These are phyloP conservation scores for Dipus sagitta DNA, from an alignment of 2,797 vertebrate genomes.

Conservation along the genomic window DNA sequence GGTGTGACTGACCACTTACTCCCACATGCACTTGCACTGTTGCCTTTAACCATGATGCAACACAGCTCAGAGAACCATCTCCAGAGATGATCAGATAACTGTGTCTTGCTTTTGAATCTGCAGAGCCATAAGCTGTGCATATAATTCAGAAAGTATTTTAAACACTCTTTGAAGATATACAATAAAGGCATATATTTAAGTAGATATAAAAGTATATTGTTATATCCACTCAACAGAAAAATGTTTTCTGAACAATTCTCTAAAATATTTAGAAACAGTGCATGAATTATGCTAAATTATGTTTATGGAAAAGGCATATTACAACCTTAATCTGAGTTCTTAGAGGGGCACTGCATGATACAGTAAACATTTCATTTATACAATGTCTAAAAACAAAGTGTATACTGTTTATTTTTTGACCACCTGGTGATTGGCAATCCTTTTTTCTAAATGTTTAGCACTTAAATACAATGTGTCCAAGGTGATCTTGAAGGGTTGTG, in stretches of 20 bases:
- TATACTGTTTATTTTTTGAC: background rate
- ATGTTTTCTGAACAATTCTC: background rate
- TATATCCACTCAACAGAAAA: background rate
- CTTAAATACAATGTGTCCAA: background rate
- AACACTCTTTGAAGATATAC: background rate
- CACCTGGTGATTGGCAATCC: background rate
- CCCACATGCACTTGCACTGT: too few relatives aligned
- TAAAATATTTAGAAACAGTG: constrained; percentile 8
- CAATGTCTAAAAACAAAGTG: background rate
- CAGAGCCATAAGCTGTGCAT: background rate
- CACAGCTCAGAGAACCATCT: too few relatives aligned
- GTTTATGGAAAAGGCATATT: background rate
- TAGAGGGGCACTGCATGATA: background rate
- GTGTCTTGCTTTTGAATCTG: background rate
- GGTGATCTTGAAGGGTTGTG: background rate
- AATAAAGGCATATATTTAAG: background rate
- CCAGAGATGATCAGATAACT: background rate
- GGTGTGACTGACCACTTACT: too few relatives aligned
- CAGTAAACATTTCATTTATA: background rate
- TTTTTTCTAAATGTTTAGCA: background rate
- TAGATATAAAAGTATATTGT: background rate
- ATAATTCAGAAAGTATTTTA: constrained; percentile 12
- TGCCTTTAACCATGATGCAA: background rate
- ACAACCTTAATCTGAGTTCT: background rate
- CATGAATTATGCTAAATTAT: background rate